Percentiles rank a stretch among this genome's conserved stretches.
Evolutionary conservation across 2,797 vertebrate genomes (phyloP).

Genomic region (Pteropus rufus): DNA sequence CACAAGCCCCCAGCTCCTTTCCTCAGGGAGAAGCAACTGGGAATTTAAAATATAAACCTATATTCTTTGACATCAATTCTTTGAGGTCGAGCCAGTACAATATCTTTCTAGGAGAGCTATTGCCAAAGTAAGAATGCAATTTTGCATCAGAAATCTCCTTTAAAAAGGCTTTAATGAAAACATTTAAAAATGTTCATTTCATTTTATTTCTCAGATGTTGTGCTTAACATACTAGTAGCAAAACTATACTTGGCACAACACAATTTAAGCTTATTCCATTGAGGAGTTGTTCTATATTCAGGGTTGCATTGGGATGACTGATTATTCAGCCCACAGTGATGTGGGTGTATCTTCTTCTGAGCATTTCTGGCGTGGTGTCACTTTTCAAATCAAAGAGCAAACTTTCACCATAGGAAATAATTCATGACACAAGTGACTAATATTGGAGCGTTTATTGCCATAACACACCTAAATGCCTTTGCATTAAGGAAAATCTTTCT

Average conservation of each 20-base stretch:
- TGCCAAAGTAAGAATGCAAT: not conserved
- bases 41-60: not conserved
- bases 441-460: not conserved
- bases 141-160: not conserved
- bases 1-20: not conserved
- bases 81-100: not conserved
- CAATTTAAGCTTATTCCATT: not conserved
- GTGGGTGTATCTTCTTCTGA: not conserved
- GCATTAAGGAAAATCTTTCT: constrained; percentile 13
- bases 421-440: not conserved
- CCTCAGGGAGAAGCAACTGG: not conserved
- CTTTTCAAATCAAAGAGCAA: constrained; percentile 16
- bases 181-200: constrained; percentile 16
- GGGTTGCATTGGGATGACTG: not conserved
- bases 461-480: not conserved
- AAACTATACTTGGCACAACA: not conserved
- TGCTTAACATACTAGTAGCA: constrained; percentile 5
- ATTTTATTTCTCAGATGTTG: constrained; percentile 9
- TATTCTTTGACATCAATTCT: not conserved
- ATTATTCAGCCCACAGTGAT: not conserved
- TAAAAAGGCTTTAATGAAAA: constrained; percentile 21
- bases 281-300: not conserved
- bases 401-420: not conserved
- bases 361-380: not conserved
- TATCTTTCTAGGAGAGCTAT: constrained; percentile 16